Evolutionary conservation across 2,888 invertebrate genomes (phyloP), one percentile per base, ranked within the genome.

Genomic region (Ischnura elegans): DNA sequence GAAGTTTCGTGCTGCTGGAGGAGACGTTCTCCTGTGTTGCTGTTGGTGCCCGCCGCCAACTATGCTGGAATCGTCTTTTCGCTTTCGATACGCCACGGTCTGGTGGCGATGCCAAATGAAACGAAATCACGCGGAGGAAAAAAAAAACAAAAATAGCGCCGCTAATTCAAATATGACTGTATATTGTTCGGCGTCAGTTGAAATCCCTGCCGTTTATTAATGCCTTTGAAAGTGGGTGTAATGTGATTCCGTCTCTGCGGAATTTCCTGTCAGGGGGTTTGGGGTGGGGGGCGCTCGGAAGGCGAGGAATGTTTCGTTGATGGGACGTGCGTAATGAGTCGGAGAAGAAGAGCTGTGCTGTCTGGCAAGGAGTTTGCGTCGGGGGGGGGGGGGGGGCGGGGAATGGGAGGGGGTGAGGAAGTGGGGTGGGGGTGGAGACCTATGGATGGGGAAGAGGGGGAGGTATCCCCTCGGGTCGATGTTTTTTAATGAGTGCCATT

Each of bases 351-450:
- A n/a, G n/a, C n/a, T n/a, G 76, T 16, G 76, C 36, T 36, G 76
- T 76, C 76, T 76, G 76, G 76, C 29, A 76, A 76, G 76, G 76
- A 36, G 76, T 76, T 76, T 76, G 76, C 16, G 29, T 76, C n/a
- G 76, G 8, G 10, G 4, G 76, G 0, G 76, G 66, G 36, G 2
- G 6, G 76, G 36, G 76, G 8, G 61, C 61, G 36, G 76, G 36
- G 76, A 5, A 36, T 36, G 36, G 76, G 76, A 13, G 76, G 36
- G 8, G 29, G 10, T 3, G 36, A 36, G 76, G 36, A 13, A 8
- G 29, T 6, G 25, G 61, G 21, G 55, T n/a, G 8, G 66, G 66
- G 76, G 36, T n/a, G 76, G 25, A 19, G 8, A 51, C 51, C 16
- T 19, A 6, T 5, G 51, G 51, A n/a, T 61, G 61, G 61, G 61